phyloP scores from a whole-genome alignment of 2,888 invertebrate genomes.

The Eurytoma californica region DNA sequence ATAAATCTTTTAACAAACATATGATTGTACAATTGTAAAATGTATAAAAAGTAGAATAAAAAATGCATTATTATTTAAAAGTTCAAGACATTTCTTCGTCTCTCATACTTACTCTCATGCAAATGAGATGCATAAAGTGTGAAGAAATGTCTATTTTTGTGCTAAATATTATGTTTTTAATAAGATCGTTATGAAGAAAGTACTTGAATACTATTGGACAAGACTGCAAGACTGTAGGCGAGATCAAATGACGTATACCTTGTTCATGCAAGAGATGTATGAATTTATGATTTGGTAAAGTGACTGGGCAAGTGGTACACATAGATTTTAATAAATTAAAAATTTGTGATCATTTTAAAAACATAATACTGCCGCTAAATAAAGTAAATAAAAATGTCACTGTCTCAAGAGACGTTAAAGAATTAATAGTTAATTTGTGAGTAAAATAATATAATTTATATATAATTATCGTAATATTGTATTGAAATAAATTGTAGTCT shows the following conservation, averaged over 20 bases:
- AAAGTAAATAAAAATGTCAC: not conserved
- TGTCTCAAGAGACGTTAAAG: not conserved
- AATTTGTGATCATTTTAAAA: not conserved
- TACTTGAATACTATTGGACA: not conserved
- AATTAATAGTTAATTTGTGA: not conserved
- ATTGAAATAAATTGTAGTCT: too few relatives aligned
- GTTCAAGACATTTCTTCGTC: not conserved
- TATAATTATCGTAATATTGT: too few relatives aligned
- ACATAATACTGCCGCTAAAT: slow-evolving; percentile 24
- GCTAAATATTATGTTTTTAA: slow-evolving; percentile 32
- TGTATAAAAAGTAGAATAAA: too few relatives aligned
- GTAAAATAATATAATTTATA: too few relatives aligned
- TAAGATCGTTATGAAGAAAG: not conserved
- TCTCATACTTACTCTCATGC: not conserved
- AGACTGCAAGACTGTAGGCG: not conserved
- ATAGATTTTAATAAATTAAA: too few relatives aligned
- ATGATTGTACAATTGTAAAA: too few relatives aligned
- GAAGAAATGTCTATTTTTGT: not conserved
- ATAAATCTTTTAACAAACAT: slow-evolving; percentile 60
- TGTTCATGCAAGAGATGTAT: not conserved
- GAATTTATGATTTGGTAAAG: not conserved
- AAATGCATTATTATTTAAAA: too few relatives aligned
- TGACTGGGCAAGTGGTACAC: not conserved
- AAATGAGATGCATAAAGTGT: not conserved
- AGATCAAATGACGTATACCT: not conserved